These are phyloP conservation scores for Suillia variegata DNA, from an alignment of 2,888 invertebrate genomes.

Conservation along the genomic window DNA sequence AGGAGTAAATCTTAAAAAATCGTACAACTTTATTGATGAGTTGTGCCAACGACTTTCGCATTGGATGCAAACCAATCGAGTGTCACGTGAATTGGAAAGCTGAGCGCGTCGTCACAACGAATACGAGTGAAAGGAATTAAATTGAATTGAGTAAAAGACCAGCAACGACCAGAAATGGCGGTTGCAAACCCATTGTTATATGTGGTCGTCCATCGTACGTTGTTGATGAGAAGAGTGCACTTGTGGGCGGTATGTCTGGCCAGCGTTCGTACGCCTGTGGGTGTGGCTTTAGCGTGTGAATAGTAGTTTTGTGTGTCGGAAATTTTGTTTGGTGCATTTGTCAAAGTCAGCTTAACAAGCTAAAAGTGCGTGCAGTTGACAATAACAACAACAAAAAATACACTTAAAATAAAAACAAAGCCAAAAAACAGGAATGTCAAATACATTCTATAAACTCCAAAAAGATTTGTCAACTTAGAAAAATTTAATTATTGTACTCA, in stretches of 20 bases:
- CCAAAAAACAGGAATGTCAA: too few relatives aligned
- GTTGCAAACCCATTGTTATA: neutral
- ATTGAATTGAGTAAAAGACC: neutral
- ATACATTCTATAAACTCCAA: too few relatives aligned
- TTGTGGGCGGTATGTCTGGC: neutral
- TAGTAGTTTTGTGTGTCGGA: constrained; percentile 16
- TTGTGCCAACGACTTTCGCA: too few relatives aligned
- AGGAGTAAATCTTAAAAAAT: too few relatives aligned
- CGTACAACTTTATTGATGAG: too few relatives aligned
- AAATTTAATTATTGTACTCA: too few relatives aligned
- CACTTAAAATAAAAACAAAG: neutral
- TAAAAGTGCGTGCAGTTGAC: constrained; percentile 24
- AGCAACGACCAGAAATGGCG: neutral
- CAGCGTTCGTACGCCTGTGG: too few relatives aligned
- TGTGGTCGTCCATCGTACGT: neutral
- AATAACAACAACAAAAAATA: constrained; percentile 10
- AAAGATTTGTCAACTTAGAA: too few relatives aligned
- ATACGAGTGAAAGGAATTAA: neutral
- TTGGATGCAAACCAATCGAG: too few relatives aligned
- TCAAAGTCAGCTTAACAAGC: constrained; percentile 37
- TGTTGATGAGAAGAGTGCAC: neutral
- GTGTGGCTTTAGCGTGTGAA: neutral
- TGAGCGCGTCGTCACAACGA: neutral
- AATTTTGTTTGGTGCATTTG: constrained; percentile 29
- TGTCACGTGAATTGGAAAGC: neutral